These are phyloP conservation scores for Pseudomyrmex pallidus DNA, from an alignment of 1,140 invertebrate species.

Conservation along the genomic window DNA sequence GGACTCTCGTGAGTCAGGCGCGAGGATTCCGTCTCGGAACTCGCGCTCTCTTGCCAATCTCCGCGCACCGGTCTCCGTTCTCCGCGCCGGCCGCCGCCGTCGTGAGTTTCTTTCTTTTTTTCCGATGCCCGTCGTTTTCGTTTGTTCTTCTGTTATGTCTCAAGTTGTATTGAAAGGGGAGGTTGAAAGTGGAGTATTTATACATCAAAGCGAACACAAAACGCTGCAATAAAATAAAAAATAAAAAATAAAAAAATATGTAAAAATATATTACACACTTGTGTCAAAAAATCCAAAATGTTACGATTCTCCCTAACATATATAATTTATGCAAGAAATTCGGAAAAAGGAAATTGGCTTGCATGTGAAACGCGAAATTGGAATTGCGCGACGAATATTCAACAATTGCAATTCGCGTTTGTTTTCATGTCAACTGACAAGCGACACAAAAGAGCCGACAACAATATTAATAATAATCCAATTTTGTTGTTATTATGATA, in stretches of 20 bases:
- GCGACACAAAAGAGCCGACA: neutral
- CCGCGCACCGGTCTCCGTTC: conserved; percentile 7
- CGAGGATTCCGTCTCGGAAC: conserved; percentile 69
- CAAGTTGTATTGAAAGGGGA: conserved; percentile 55
- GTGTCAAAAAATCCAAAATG: too few species aligned
- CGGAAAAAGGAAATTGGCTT: neutral
- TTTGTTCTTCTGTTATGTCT: conserved; percentile 29
- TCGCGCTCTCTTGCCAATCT: conserved; percentile 58
- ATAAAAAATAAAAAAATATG: too few species aligned
- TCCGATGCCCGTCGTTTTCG: conserved; percentile 37
- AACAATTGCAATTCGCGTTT: neutral
- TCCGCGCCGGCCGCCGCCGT: neutral
- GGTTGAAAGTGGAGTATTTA: conserved; percentile 18
- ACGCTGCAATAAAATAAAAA: too few species aligned
- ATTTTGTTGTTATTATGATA: conserved; percentile 26
- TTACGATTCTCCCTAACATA: too few species aligned
- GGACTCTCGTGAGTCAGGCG: conserved; percentile 68
- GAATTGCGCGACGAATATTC: neutral
- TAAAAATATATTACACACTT: too few species aligned
- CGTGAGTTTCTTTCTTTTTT: conserved; percentile 57
- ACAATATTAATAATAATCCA: conserved; percentile 43
- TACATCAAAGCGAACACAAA: neutral
- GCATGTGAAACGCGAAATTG: neutral
- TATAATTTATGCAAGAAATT: conserved; percentile 4
- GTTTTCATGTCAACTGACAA: neutral